Conservation (phyloP, 2,113 vertebrate genomes). For the Myrmecobius fasciatus region DNA sequence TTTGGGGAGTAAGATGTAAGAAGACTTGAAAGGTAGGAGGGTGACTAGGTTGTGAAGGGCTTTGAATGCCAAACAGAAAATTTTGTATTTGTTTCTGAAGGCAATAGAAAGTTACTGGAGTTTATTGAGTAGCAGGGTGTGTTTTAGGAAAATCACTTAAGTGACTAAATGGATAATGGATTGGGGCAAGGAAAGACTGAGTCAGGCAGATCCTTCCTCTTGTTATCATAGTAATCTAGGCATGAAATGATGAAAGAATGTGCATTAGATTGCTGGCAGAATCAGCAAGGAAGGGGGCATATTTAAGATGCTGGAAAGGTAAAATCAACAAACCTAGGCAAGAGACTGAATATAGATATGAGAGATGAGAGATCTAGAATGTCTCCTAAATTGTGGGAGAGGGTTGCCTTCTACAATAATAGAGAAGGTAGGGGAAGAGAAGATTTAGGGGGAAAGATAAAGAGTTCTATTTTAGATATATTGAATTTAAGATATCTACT, state of each 20-base stretch:
- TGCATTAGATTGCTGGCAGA: not conserved
- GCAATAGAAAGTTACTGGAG: not conserved
- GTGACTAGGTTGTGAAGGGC: too few species aligned
- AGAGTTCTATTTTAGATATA: not conserved
- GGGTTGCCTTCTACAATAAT: not conserved
- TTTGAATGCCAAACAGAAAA: not conserved
- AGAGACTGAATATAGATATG: not conserved
- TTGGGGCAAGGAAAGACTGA: not conserved
- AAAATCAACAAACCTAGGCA: not conserved
- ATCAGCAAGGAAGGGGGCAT: not conserved
- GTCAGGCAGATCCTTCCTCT: not conserved
- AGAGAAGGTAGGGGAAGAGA: not conserved
- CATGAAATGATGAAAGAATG: not conserved
- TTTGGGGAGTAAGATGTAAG: not conserved
- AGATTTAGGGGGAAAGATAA: not conserved
- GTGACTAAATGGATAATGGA: not conserved
- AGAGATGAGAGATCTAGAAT: not conserved
- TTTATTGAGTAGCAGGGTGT: not conserved
- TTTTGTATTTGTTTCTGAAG: not conserved
- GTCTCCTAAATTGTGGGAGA: not conserved
- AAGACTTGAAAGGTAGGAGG: not conserved
- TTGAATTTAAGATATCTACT: not conserved
- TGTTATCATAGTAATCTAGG: not conserved
- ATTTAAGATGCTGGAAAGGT: not conserved
- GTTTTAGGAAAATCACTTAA: not conserved